These are phyloP conservation scores for Trichogramma dendrolimi DNA, from an alignment of 2,888 invertebrate species.

Conservation along the genomic window DNA sequence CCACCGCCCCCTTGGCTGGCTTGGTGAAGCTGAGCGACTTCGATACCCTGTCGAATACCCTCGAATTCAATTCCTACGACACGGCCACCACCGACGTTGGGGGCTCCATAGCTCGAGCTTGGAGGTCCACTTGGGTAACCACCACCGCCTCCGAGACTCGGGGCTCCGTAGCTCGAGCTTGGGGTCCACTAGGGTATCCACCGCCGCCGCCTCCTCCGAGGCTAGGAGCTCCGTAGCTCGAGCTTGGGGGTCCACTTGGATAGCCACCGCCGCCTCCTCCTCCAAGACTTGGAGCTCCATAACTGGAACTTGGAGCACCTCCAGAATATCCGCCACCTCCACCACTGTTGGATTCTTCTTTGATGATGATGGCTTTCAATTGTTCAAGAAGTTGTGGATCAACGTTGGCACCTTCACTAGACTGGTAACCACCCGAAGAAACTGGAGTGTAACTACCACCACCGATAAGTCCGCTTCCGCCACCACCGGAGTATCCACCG, in stretches of 20 bases:
- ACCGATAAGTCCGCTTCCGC: conserved; percentile 52
- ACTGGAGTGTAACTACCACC: conserved; percentile 73
- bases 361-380: conserved; percentile 78
- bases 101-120: conserved; percentile 66
- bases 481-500: conserved; percentile 50
- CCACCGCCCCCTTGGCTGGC: conserved; percentile 57
- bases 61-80: conserved; percentile 83
- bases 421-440: conserved; percentile 74
- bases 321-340: conserved; percentile 55
- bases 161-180: conserved; percentile 53
- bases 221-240: conserved; percentile 62
- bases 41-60: conserved; percentile 80
- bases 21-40: conserved; percentile 81
- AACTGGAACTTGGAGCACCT: conserved; percentile 55
- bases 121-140: conserved; percentile 56
- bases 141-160: conserved; percentile 51
- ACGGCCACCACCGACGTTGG: conserved; percentile 55
- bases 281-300: conserved; percentile 36
- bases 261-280: conserved; percentile 56
- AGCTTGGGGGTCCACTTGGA: conserved; percentile 59
- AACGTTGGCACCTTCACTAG: conserved; percentile 78
- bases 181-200: conserved; percentile 50
- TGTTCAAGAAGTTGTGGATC: conserved; percentile 77
- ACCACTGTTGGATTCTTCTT: conserved; percentile 68
- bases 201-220: conserved; percentile 53